Base-by-base conservation (phyloP, 2,888 invertebrate genomes). In the Neria commutata region DNA sequence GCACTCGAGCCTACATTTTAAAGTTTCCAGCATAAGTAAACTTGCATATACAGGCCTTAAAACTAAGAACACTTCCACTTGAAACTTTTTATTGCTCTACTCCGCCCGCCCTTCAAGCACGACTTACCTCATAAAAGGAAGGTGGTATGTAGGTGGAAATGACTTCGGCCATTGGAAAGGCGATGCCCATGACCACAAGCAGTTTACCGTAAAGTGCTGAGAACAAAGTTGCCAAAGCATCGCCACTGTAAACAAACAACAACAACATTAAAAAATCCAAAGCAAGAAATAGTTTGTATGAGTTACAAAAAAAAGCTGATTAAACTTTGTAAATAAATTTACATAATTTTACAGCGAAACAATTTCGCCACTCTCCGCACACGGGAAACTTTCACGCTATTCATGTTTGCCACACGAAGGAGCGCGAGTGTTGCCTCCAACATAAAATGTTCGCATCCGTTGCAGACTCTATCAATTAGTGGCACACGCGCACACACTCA, bases 131-230 rank as follows among this genome's bases (percentile, higher is more conserved):
- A 83, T 95, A 95, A 83, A 94, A 95, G 26, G 94, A 93, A 66
- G 94, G 92, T 74, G 95, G 95, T 78, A 95, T 94, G 83, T 94
- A 93, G 21, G 94, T 92, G 46, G 95, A 95, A 78, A 95, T 95
- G 70, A 95, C 94, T 86, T 96, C 95, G 63, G 96, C 94, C 90
- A 97, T 91, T 53, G 96, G 96, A 83, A 97, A 94, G 16, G 95
- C 94, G 65, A 94, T 90, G 63, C 96, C 96, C 91, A 95, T 93
- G 48, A 96, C 95, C 42, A 96, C 94, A 71, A 97, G 83, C 53
- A 96, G 86, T 83, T 96, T 95, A 48, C 95, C 95, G 80, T 97
- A 97, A 25, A 97, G 86, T 1, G 95, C 95, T 64, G 96, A 96
- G 67, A 96, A 85, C 17, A 94, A 92, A 33, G 93, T 91, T 60